Evolutionary conservation across 2,888 invertebrate species (phyloP), one percentile per base, ranked within the genome.

Genomic region (Dastarcus helophoroides): DNA sequence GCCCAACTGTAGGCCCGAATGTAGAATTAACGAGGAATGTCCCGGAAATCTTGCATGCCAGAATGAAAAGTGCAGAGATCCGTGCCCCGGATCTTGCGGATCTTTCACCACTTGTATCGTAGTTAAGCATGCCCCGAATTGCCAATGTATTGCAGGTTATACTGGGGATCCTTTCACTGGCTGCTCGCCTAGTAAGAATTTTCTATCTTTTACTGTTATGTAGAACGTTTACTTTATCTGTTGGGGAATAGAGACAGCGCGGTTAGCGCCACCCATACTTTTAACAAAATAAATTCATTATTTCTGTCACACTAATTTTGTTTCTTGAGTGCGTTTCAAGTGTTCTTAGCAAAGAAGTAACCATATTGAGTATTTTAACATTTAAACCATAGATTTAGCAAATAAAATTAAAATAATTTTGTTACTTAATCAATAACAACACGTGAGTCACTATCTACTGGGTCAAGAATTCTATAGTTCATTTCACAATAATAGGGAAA

Each of bases 61-160:
- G 41, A 79, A 79, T 55, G 76, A 77, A 51, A 77, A 73, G 58
- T 86, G 85, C 57, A 67, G 69, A 36, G 80, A 85, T 54, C 85
- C 86, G 31, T 88, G 86, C 52, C 69, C 72, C 29, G 82, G 80
- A 24, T 74, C 79, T 27, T 85, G 85, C 55, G 84, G 84, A 27
- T 58, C 74, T 33, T 71, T 76, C 51, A 76, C 85, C 14, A 65
- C 73, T 38, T 89, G 89, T 57, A 71, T 70, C 42, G 81, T 80
- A 29, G 66, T 79, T 44, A 80, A 79, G 54, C 85, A 88, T 57
- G 72, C 76, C 44, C 83, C 85, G 35, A 65, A 77, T 37, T 88
- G 86, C 53, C 75, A 73, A 48, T 85, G 85, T 55, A 65, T 66
- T 44, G 66, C 71, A 56, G 82, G 79, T 39, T 83, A 76, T 46